These are phyloP conservation scores for Bostrychus sinensis DNA, from an alignment of 2,113 vertebrate species.

Conservation along the genomic window DNA sequence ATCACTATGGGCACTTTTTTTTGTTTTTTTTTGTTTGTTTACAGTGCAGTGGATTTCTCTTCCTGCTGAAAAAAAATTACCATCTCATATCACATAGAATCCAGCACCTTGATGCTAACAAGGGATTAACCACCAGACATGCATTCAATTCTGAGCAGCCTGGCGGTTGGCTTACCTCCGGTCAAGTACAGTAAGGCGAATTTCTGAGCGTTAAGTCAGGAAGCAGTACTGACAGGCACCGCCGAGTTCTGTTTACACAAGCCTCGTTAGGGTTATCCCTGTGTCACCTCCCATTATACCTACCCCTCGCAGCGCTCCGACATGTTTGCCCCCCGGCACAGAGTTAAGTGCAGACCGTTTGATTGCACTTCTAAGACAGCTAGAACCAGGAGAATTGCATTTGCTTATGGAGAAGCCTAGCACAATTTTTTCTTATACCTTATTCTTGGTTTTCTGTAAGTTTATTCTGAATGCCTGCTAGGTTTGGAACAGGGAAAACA, in stretches of 20 bases:
- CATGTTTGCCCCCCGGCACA: slow-evolving; percentile 23
- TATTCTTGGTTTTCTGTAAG: background rate
- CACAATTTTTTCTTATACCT: background rate
- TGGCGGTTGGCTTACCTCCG: slow-evolving; percentile 12
- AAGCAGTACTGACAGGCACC: slow-evolving; percentile 12
- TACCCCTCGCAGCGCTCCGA: slow-evolving; percentile 16
- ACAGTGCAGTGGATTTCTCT: no score
- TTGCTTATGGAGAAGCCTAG: background rate
- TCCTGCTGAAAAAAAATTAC: slow-evolving; percentile 40
- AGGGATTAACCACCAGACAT: slow-evolving; percentile 3
- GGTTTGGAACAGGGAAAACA: background rate
- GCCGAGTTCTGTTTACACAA: slow-evolving; percentile 14
- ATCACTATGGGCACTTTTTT: no score
- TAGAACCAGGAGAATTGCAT: slow-evolving; percentile 13
- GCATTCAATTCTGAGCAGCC: background rate
- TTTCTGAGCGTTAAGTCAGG: slow-evolving; percentile 3
- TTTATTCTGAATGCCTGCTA: background rate
- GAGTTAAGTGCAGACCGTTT: slow-evolving; percentile 18
- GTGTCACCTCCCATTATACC: slow-evolving; percentile 17
- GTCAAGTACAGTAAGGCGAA: slow-evolving; percentile 12
- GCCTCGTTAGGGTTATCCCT: slow-evolving; percentile 14
- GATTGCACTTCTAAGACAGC: slow-evolving; percentile 28
- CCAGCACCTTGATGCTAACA: slow-evolving; percentile 5
- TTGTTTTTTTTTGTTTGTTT: no score
- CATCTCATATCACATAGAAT: slow-evolving; percentile 29